phyloP scores from a whole-genome alignment of 2,113 vertebrate genomes.

The Paratilapia polleni region DNA sequence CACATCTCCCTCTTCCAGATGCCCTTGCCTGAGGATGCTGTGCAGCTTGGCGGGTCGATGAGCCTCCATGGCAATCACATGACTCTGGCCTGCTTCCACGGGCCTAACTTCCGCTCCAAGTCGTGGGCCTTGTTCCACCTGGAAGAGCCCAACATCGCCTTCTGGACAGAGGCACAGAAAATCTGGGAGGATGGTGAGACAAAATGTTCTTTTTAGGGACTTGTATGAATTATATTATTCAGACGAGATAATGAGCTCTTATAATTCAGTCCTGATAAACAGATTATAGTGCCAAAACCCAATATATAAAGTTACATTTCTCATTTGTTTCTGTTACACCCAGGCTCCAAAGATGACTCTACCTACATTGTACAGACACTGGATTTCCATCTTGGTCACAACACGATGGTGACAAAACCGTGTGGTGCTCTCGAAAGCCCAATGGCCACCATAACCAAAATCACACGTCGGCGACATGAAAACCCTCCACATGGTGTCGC shows the following conservation, averaged over 20 bases:
- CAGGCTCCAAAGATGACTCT: slow-evolving; percentile 93
- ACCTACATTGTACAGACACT: slow-evolving; percentile 97
- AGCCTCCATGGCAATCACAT: slow-evolving; percentile 98
- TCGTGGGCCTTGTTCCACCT: slow-evolving; percentile 98
- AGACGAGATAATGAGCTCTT: not conserved
- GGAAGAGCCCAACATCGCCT: slow-evolving; percentile 98
- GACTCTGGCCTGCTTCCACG: slow-evolving; percentile 97
- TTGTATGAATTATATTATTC: not conserved
- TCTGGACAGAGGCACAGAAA: slow-evolving; percentile 99
- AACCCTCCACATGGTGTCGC: slow-evolving; percentile 97
- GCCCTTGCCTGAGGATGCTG: slow-evolving; percentile 93
- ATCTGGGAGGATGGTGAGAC: slow-evolving; percentile 94
- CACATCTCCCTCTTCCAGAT: slow-evolving; percentile 98
- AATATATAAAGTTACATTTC: not conserved
- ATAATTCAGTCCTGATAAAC: not conserved
- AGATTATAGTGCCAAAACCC: not conserved
- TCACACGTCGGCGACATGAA: slow-evolving; percentile 93
- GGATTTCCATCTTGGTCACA: slow-evolving; percentile 97
- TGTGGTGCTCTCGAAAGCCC: slow-evolving; percentile 96
- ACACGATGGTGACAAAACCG: slow-evolving; percentile 98
- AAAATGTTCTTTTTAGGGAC: not conserved
- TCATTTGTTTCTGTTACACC: not conserved
- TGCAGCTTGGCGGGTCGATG: slow-evolving; percentile 97
- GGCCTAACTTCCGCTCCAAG: slow-evolving; percentile 98
- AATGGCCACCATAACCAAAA: slow-evolving; percentile 99